Evolutionary conservation across 1,140 invertebrate genomes (phyloP), one percentile per base, ranked within the genome.

Genomic region (Meteorus sp.): DNA sequence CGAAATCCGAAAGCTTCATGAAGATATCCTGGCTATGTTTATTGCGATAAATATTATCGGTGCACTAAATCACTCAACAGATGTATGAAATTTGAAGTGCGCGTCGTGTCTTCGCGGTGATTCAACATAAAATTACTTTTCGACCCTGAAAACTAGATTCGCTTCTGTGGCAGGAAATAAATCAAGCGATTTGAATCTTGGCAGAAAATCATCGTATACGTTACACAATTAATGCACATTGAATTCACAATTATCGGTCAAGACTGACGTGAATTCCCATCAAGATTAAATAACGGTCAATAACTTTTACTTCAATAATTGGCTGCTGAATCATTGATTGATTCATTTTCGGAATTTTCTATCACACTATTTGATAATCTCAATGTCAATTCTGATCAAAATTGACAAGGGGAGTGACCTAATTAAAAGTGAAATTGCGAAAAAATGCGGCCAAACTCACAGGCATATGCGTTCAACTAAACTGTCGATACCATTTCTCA

Each of bases 381-480:
- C 1, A 39, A 45, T 45, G 22, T 37, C 29, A 17, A 29, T 48
- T 33, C 22, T 27, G 37, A 59, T 25, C n/a, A 1, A 51, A 57
- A 37, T 9, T 53, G 47, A 56, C 22, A 57, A 47, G 71, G 75
- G 71, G 78, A 78, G 70, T 78, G 75, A 77, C 76, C 75, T 62
- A 72, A 77, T 79, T 79, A 73, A 72, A 58, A 52, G 61, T 62
- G 66, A 75, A 75, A 77, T 67, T 70, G 66, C 31, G 72, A 72
- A 67, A 77, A 77, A 78, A 79, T 77, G 76, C 76, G 77, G 76
- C 67, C 77, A 79, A 67, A 56, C 67, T 51, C 52, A 64, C 60
- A n/a, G 61, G 39, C 61, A 61, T 65, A 70, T 52, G 22, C 66
- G 62, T 67, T 68, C 64, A 73, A 67, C 73, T 74, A 76, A 76